A percentile compares a stretch with the other conserved stretches of the same genome.
phyloP scores from a whole-genome alignment of 2,113 vertebrate species.

The Ariopsis seemanni region DNA sequence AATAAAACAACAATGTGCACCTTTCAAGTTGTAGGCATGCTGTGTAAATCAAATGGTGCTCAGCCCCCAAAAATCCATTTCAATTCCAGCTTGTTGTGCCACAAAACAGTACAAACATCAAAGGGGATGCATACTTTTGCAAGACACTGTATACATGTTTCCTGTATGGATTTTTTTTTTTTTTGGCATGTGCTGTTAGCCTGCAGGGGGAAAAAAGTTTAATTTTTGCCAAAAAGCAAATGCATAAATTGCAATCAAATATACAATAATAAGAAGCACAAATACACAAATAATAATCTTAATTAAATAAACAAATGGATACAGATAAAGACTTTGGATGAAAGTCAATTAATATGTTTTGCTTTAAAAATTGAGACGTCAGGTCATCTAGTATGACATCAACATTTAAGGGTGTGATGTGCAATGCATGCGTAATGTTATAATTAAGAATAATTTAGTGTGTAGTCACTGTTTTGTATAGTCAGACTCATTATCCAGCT shows the following conservation, averaged over 20 bases:
- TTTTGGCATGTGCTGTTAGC: neutral
- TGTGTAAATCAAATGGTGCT: too few species aligned
- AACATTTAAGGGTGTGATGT: neutral
- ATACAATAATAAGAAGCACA: neutral
- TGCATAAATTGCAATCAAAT: neutral
- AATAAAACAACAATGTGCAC: too few species aligned
- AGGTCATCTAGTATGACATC: neutral
- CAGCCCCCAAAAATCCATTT: too few species aligned
- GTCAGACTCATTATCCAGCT: neutral
- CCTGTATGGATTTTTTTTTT: neutral
- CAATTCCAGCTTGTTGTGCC: too few species aligned
- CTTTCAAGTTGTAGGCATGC: too few species aligned
- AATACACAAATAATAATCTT: neutral
- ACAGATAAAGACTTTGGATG: neutral
- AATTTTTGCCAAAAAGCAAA: neutral
- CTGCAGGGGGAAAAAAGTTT: neutral
- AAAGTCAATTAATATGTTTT: neutral
- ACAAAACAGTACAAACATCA: too few species aligned
- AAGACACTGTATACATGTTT: too few species aligned
- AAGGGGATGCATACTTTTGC: too few species aligned
- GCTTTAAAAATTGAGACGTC: neutral
- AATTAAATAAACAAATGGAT: neutral
- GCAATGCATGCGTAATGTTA: conserved; percentile 7
- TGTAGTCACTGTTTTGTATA: neutral
- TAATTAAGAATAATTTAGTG: neutral